These are phyloP conservation scores for Megalops cyprinoides DNA, from an alignment of 2,797 vertebrate species.

Conservation along the genomic window DNA sequence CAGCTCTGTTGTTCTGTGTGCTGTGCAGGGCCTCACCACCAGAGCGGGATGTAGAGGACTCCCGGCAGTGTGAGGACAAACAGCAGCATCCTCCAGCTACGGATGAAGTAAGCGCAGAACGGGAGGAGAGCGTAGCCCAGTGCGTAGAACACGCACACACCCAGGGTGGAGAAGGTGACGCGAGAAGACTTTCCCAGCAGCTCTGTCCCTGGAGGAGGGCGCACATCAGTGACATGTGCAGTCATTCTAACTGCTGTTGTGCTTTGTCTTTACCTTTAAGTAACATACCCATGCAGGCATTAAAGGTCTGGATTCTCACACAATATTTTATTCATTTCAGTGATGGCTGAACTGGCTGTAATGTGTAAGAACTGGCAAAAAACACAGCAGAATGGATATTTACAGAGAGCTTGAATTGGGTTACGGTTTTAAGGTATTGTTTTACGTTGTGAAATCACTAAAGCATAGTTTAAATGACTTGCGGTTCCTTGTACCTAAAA, in stretches of 20 bases:
- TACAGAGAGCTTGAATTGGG: too few relatives aligned
- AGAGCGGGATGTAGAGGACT: conserved; percentile 72
- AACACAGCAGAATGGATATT: too few relatives aligned
- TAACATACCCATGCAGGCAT: too few relatives aligned
- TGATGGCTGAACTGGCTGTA: background rate
- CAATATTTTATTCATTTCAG: background rate
- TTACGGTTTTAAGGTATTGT: too few relatives aligned
- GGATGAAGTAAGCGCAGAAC: conserved; percentile 79
- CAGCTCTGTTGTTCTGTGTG: background rate
- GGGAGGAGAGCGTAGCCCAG: conserved; percentile 85
- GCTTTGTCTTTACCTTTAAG: background rate
- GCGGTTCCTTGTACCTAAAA: conserved; percentile 75
- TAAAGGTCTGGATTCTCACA: too few relatives aligned
- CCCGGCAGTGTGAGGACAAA: conserved; percentile 74
- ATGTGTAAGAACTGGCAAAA: too few relatives aligned
- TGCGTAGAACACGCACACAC: conserved; percentile 76
- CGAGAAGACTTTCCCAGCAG: conserved; percentile 78
- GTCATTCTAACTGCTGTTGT: background rate
- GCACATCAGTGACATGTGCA: background rate
- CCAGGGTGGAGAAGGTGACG: conserved; percentile 80
- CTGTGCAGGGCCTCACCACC: conserved; percentile 74
- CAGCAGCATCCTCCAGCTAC: conserved; percentile 81
- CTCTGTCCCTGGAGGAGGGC: conserved; percentile 75
- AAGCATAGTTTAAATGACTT: too few relatives aligned
- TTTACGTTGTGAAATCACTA: too few relatives aligned